Conservation (phyloP, 1,140 invertebrate genomes). For the Diabrotica undecimpunctata region DNA sequence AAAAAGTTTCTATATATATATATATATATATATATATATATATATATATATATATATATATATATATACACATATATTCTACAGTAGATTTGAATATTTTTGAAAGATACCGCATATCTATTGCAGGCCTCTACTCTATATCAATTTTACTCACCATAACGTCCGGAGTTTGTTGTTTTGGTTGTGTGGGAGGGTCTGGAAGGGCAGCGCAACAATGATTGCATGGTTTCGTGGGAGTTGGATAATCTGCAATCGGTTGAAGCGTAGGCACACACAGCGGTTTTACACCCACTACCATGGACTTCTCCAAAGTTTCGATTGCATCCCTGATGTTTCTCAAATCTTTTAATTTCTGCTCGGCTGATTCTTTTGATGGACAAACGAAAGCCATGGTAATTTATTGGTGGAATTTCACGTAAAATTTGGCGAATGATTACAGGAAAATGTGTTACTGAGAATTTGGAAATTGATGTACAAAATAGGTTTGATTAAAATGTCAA, state of each 20-base stretch:
- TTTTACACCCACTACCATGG: conserved; percentile 20
- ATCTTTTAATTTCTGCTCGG: conserved; percentile 20
- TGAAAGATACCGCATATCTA: too few species aligned
- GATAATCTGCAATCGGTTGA: conserved; percentile 19
- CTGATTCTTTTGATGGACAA: conserved; percentile 24
- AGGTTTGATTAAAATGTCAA: too few species aligned
- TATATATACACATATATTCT: too few species aligned
- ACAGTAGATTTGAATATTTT: too few species aligned
- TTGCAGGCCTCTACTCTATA: too few species aligned
- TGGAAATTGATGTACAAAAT: too few species aligned
- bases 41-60: too few species aligned
- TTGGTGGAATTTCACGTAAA: background rate
- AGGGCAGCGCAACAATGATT: background rate
- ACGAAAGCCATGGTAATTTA: conserved; percentile 24
- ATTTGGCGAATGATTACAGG: background rate
- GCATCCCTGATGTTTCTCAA: conserved; percentile 21
- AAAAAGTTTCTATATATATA: too few species aligned
- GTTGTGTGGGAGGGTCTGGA: background rate
- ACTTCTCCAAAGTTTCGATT: conserved; percentile 14
- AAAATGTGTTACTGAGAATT: background rate
- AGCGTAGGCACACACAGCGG: conserved; percentile 27
- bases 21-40: too few species aligned
- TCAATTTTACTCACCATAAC: conserved; percentile 20
- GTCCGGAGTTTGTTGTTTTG: conserved; percentile 20
- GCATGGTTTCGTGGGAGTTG: background rate